These are phyloP conservation scores for Podarcis raffonei DNA, from an alignment of 2,113 vertebrate species.

Conservation along the genomic window DNA sequence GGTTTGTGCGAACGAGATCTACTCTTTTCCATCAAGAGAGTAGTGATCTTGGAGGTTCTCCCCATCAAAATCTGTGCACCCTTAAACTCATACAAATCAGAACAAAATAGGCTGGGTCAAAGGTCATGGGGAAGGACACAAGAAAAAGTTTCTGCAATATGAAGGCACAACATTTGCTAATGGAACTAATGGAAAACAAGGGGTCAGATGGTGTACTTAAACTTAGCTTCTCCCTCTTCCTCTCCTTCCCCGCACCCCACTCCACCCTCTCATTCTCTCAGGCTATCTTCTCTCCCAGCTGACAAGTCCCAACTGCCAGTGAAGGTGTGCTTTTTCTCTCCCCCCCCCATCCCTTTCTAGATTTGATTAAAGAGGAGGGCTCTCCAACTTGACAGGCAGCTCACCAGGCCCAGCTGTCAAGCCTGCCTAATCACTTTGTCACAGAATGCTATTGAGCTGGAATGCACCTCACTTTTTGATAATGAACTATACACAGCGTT, in stretches of 20 bases:
- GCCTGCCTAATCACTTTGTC: too few species aligned
- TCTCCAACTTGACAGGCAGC: neutral
- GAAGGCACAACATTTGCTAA: neutral
- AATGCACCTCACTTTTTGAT: too few species aligned
- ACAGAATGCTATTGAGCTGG: too few species aligned
- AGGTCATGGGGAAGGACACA: neutral
- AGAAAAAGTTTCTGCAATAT: neutral
- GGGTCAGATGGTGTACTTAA: neutral
- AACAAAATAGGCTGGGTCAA: too few species aligned
- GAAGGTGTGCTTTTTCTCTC: neutral
- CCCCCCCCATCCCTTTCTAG: neutral
- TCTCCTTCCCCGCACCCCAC: too few species aligned
- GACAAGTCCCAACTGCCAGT: neutral
- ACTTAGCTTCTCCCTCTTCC: neutral
- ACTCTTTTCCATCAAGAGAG: neutral
- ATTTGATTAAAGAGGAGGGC: neutral
- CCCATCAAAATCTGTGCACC: neutral
- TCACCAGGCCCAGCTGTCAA: too few species aligned
- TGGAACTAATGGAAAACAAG: neutral
- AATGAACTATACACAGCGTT: too few species aligned
- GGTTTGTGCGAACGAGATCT: too few species aligned
- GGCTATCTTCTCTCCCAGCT: neutral
- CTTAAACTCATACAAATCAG: neutral
- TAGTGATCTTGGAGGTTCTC: neutral
- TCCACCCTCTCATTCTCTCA: neutral